Evolutionary conservation across 2,888 invertebrate species (phyloP).

Genomic region (Trypoxylon attenuatum): DNA sequence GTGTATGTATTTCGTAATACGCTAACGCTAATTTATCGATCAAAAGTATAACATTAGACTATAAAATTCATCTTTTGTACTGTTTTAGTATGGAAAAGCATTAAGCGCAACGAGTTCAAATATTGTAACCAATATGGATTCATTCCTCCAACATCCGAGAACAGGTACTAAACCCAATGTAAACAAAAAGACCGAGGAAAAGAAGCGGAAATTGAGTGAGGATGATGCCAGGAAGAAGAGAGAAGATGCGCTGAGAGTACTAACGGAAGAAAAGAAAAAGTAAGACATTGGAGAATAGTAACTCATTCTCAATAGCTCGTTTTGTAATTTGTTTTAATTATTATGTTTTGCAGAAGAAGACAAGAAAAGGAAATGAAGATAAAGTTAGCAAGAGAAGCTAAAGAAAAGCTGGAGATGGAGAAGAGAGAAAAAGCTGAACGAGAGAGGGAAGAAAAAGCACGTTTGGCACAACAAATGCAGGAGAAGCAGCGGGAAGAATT

Average conservation of each 20-base stretch:
- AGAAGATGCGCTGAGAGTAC: slow-evolving; percentile 78
- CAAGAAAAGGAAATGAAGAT: slow-evolving; percentile 79
- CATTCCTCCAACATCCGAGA: slow-evolving; percentile 64
- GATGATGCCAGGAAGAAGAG: slow-evolving; percentile 78
- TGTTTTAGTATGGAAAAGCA: slow-evolving; percentile 65
- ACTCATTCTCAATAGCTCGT: background rate
- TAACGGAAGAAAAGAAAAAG: slow-evolving; percentile 78
- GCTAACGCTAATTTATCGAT: background rate
- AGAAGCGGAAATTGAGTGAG: slow-evolving; percentile 67
- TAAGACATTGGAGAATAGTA: slow-evolving; percentile 44
- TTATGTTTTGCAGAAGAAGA: slow-evolving; percentile 66
- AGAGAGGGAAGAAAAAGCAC: slow-evolving; percentile 72
- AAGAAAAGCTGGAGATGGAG: slow-evolving; percentile 75
- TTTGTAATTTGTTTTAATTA: background rate
- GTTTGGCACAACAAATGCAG: slow-evolving; percentile 49
- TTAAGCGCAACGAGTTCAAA: slow-evolving; percentile 69
- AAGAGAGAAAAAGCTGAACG: slow-evolving; percentile 74
- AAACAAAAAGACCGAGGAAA: slow-evolving; percentile 66
- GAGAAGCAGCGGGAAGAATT: slow-evolving; percentile 76
- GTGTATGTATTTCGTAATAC: slow-evolving; percentile 38
- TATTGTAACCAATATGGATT: slow-evolving; percentile 63
- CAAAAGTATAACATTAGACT: no score
- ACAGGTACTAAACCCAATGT: slow-evolving; percentile 60
- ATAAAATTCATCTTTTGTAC: slow-evolving; percentile 1
- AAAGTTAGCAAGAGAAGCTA: slow-evolving; percentile 74